These are phyloP conservation scores for Isurus oxyrinchus DNA, from an alignment of 2,113 vertebrate species.

Conservation along the genomic window DNA sequence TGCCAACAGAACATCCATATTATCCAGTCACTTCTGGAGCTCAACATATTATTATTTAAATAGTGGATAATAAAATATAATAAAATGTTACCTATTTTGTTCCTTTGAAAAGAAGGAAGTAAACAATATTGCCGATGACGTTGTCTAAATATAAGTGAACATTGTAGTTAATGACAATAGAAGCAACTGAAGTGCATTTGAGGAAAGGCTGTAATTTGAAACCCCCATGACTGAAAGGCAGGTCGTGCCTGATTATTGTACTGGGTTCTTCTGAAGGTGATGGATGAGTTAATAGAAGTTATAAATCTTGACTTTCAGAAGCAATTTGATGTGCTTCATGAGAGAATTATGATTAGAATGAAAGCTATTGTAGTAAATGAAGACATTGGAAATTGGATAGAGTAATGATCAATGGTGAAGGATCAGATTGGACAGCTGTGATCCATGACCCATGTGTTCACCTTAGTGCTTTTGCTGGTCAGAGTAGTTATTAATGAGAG, in stretches of 20 bases:
- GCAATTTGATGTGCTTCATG: background rate
- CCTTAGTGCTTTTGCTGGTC: background rate
- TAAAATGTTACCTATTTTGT: background rate
- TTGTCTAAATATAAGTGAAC: background rate
- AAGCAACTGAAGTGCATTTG: background rate
- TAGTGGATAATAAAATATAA: background rate
- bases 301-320: background rate
- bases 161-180: background rate
- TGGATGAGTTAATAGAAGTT: background rate
- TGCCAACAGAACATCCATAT: background rate
- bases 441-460: background rate
- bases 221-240: background rate
- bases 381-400: background rate
- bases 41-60: background rate
- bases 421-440: background rate
- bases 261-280: background rate
- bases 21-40: background rate
- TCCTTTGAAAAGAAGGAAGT: background rate
- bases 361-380: background rate
- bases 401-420: background rate
- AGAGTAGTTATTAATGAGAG: background rate
- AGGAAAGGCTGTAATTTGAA: background rate
- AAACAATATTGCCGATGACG: background rate
- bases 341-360: background rate
- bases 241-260: background rate